Evolutionary conservation across 2,797 vertebrate species (phyloP), one percentile per base, ranked within the genome.

Genomic region (Dendrocincla tyrannina): DNA sequence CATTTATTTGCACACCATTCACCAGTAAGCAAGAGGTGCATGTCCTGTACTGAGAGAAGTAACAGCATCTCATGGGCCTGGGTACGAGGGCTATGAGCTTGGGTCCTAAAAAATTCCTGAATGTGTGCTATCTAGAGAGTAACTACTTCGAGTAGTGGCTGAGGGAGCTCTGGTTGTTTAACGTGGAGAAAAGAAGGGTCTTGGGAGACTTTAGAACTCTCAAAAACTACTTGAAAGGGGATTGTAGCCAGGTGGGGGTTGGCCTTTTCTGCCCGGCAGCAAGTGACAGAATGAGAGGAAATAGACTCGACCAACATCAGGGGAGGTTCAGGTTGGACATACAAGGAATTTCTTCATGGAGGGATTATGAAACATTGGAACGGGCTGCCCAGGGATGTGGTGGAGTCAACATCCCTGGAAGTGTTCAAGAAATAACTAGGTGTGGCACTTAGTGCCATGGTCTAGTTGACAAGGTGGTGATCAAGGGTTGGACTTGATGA

Each of bases 401-500:
- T 25, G 17, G 58, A 70, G 37, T 32, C 64, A 44, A 52, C 0
- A 0, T 69, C 15, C 24, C 24, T 77, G n/a, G 24, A 58, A 17
- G 20, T 0, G 0, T 52, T 64, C 24, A 33, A 30, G 44, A 46
- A 77, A 64, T 33, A 24, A 27, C 24, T 70, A 19, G 20, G 7
- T 11, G 24, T 52, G n/a, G n/a, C 8, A 30, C 42, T 63, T 22
- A 33, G n/a, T 64, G 44, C 10, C 17, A 3, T 32, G 24, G 37
- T 23, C 0, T 0, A 33, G 8, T 30, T 56, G 17, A 13, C 19
- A 33, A 33, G 16, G 37, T 44, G 23, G 28, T 22, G n/a, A 50
- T 64, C 11, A n/a, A 22, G 30, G 49, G 14, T 8, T 58, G 56
- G n/a, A 52, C 37, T 58, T 33, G 18, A 19, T 27, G 32, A 39